Base-by-base conservation (phyloP, 2,888 invertebrate species). In the Biston stratarius region DNA sequence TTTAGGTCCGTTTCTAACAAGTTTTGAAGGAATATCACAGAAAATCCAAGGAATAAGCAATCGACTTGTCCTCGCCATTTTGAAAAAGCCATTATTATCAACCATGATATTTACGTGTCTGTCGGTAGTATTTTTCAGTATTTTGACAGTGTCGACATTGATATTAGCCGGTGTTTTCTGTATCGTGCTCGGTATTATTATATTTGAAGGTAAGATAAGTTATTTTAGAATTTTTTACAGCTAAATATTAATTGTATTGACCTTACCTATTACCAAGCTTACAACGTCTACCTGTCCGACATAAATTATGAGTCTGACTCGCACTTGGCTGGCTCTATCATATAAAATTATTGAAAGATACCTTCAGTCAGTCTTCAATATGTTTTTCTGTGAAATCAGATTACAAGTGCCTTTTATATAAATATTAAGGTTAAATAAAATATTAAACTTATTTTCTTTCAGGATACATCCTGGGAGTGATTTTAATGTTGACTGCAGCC, bases 141-240 rank as follows among this genome's bases (percentile, higher is more conserved):
- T 72, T 48, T 44, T 84, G 48, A 74, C 82, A 34, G 58, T 75
- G 45, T 77, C 83, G 12, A 55, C 82, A n/a, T 15, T 80, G 33
- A 48, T 78, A 62, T 14, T 83, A 36, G 11, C 73, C 52, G 80
- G 74, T 64, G 82, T 85, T 6, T 53, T 80, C 7, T 72, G 81
- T 67, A 51, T 83, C 14, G 60, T 80, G 42, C 5, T 76, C 10
- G 61, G 77, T 2, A 80, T 90, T 45, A 65, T 88, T 6, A 65
- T 89, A 34, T 58, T 87, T 51, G 86, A 88, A 89, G 88, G 90
- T 89, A 78, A 77, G 76, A 66, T 42, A 24, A 24, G 1, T 24
- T 10, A 9, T 9, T 42, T 53, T 40, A 6, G 6, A 24, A 14
- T 47, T 14, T 47, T 6, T 47, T 3, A 6, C 10, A 5, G 2